Evolutionary conservation across 2,797 vertebrate genomes (phyloP).

Genomic region (Podarcis lilfordi): DNA sequence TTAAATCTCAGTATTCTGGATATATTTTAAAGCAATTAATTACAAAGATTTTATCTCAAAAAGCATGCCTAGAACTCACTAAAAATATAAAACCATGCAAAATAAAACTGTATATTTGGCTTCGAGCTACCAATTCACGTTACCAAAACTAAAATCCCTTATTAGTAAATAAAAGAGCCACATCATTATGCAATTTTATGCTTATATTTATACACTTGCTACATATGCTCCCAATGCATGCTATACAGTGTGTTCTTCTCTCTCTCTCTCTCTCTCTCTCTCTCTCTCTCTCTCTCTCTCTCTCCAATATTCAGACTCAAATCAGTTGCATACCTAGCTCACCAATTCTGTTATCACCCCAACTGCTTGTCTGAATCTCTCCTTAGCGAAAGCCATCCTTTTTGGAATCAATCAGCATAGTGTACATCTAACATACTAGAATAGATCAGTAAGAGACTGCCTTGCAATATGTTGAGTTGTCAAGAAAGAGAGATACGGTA

Average conservation of each 20-base stretch:
- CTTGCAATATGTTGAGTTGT: neutral
- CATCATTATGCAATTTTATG: neutral
- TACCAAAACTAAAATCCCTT: neutral
- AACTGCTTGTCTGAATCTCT: neutral
- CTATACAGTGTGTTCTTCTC: neutral
- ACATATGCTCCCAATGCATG: neutral
- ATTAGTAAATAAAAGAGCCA: neutral
- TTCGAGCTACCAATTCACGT: neutral
- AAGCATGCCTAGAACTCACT: neutral
- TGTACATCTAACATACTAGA: neutral
- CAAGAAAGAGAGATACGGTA: slow-evolving; percentile 1
- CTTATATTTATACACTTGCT: neutral
- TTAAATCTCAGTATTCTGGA: neutral
- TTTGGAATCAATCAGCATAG: neutral
- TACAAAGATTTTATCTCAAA: neutral
- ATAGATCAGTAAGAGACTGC: neutral
- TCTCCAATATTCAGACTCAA: neutral
- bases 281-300: neutral
- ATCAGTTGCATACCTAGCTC: neutral
- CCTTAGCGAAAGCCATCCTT: neutral
- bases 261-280: neutral
- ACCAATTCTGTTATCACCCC: neutral
- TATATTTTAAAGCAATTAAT: neutral
- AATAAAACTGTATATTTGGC: neutral
- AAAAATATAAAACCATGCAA: neutral